Percentiles rank a stretch among this genome's conserved stretches.
These are phyloP conservation scores for Platalea minor DNA, from an alignment of 2,797 vertebrate species.

Conservation along the genomic window DNA sequence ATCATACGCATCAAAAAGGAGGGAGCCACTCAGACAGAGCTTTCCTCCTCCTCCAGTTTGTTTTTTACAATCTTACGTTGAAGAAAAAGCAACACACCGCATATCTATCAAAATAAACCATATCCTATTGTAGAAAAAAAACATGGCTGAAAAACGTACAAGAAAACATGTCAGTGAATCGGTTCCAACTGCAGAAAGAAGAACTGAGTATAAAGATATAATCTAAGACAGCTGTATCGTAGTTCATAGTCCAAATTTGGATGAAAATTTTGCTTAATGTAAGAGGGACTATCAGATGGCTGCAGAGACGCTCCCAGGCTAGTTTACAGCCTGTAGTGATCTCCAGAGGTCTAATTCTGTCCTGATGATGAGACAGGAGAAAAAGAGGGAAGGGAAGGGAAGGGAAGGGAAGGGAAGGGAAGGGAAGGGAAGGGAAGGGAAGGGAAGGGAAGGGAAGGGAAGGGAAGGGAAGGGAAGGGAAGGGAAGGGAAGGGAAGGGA, in stretches of 20 bases:
- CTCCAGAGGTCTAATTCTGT: not conserved
- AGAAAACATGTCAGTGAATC: not conserved
- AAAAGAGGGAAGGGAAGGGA: not conserved
- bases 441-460: not conserved
- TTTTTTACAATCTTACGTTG: not conserved
- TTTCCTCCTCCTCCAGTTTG: not conserved
- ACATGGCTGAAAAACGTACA: fast-evolving
- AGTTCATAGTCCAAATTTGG: not conserved
- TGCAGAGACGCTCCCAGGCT: not conserved
- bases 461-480: not conserved
- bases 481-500: not conserved
- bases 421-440: not conserved
- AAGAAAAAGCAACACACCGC: not conserved
- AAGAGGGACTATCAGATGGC: not conserved
- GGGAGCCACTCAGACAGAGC: not conserved
- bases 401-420: not conserved
- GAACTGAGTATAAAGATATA: not conserved
- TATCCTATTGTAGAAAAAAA: not conserved
- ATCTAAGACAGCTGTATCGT: not conserved
- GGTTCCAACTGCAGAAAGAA: not conserved
- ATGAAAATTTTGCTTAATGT: not conserved
- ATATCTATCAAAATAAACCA: not conserved
- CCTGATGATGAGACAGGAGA: not conserved
- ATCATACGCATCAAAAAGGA: not conserved
- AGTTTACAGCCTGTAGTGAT: not conserved